Evolutionary conservation across 2,797 vertebrate species (phyloP), one percentile per base, ranked within the genome.

Genomic region (Siniperca scherzeri): DNA sequence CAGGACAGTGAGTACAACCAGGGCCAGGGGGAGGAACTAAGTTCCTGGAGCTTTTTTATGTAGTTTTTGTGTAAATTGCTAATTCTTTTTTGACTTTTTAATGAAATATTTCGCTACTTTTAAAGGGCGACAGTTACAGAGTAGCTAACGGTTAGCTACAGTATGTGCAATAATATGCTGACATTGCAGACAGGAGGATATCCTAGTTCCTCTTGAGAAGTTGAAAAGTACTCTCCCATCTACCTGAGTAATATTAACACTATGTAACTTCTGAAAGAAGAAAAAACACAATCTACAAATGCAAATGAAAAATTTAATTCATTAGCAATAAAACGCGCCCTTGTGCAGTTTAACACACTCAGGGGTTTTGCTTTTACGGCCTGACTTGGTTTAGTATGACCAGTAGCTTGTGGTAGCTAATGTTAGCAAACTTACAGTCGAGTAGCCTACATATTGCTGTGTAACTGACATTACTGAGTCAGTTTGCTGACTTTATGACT

Each of bases 1-100:
- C 64, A 46, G 59, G 30, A 83, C 3, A 61, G 81, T 81, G 52
- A 84, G 82, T 83, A 67, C 1, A 65, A 13, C 7, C 57, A 38
- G 30, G n/a, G 11, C 12, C 7, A 38, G n/a, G 3, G 16, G 13
- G 14, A 27, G 44, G 17, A 38, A 66, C 11, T 10, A 4, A 57
- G 7, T 22, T 6, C n/a, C 7, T 25, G 30, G 2, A 17, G 22
- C 8, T 21, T 50, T 12, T 55, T 52, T 67, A 8, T 21, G 7
- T 53, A 22, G n/a, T 22, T 36, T 5, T 48, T 52, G 0, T 1
- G 7, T 25, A 6, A 30, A 27, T 22, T 55, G 10, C 16, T 36
- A 9, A 33, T 3, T 50, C 0, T 27, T 30, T 52, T 50, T 50
- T 22, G 1, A 30, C 1, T 25, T 66, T 55, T 27, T 3, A 27